Base-by-base conservation (phyloP, 2,797 vertebrate genomes). In the Calcarius lapponicus region DNA sequence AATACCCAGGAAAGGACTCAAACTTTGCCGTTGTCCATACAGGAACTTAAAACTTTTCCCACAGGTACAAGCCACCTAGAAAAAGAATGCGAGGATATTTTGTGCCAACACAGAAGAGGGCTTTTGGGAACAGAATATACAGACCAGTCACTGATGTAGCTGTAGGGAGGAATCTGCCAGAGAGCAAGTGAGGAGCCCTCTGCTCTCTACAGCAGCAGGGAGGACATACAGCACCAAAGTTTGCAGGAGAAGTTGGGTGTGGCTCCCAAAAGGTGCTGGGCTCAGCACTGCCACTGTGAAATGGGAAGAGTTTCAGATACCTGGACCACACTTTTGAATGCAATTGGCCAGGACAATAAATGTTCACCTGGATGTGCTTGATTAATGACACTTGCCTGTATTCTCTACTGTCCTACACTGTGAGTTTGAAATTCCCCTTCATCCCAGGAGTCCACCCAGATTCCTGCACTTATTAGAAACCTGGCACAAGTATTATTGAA, bases 101-200 rank as follows among this genome's bases (percentile, higher is more conserved):
- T 64, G 5, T 76, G 13, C 5, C n/a, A 40, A 2, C 7, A 12
- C 8, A 47, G 34, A 57, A 38, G 9, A 42, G 10, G 19, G 9
- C 6, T 47, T 78, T 48, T 31, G 64, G 22, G 36, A 79, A 11
- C 12, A 45, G 17, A 26, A 36, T 12, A 29, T 9, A 26, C 1
- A 86, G 28, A 43, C 28, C 61, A 72, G 20, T 9, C 12, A 32
- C 28, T 32, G 8, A 62, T 4, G 2, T 4, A 66, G 38, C 11
- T 71, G 25, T 5, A 47, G 38, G 61, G 7, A 17, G 42, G 38
- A 53, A 17, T 14, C 14, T 62, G 48, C 25, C 36, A 60, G 67
- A 0, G 1, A 67, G 11, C 20, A 31, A n/a, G 32, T 0, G 1
- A 61, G 31, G 13, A 29, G 17, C 2, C 3, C 7, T 53, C 31